Evolutionary conservation across 2,888 invertebrate species (phyloP), one percentile per base, ranked within the genome.

Genomic region (Azorinus chamasolen): DNA sequence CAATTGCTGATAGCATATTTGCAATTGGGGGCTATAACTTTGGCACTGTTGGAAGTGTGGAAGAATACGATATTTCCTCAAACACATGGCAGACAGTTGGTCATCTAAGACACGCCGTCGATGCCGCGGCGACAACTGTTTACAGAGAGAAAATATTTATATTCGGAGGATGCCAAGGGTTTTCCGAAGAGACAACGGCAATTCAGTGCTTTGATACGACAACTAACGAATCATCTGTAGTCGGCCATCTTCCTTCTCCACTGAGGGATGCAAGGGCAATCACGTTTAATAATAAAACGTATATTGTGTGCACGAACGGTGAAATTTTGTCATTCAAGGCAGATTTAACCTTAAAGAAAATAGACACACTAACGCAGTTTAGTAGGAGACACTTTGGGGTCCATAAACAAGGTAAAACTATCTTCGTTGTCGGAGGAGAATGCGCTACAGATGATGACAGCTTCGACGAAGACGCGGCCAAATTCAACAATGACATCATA

Each of bases 161-260:
- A 10, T 84, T 84, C 61, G 85, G 85, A 22, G 83, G 85, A 16
- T 78, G 81, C 71, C 70, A 76, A 6, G 81, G 83, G 0, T 79
- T 81, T 22, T 68, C 76, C n/a, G 70, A 74, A 20, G 79, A 81
- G 22, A 70, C 78, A 0, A 43, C 74, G 2, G 68, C 70, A 0
- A 82, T 84, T 12, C 83, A 85, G 66, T 85, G 85, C 25, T 85
- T 76, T 50, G 70, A 84, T 58, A 78, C 79, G 3, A 50, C 24
- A 3, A 77, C 76, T 0, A 50, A 63, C 20, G 58, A 71, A 10
- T 84, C 83, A 24, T 50, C 73, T 1, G 51, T 81, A 1, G 58
- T 84, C 12, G 68, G 75, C 10, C 57, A 64, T 20, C 55, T 85
- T 5, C 85, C 81, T 1, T 79, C 62, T 2, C 79, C 81, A 6